Percentiles rank a stretch among this genome's conserved stretches.
Evolutionary conservation across 2,888 invertebrate genomes (phyloP).

Genomic region (Amiota communis): DNA sequence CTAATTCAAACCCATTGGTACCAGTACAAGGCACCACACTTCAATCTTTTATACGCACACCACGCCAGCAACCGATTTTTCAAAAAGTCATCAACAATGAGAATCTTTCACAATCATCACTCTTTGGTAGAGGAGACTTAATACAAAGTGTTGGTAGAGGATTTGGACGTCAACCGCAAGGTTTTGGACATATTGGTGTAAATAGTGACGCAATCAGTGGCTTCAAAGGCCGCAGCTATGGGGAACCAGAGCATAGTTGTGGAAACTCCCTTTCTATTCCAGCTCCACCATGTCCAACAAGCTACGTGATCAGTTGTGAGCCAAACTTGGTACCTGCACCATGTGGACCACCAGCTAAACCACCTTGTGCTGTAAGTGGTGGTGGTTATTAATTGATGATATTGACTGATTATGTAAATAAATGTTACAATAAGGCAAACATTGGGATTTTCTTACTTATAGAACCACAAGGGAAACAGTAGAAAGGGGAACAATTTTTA

Average conservation of each 20-base stretch:
- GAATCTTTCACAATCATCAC: constrained; percentile 29
- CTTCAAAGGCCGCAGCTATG: constrained; percentile 47
- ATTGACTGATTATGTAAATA: constrained; percentile 39
- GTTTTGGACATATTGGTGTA: constrained; percentile 37
- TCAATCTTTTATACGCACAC: constrained; percentile 31
- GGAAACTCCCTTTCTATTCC: constrained; percentile 31
- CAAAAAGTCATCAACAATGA: constrained; percentile 50
- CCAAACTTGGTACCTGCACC: constrained; percentile 51
- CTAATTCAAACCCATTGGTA: neutral
- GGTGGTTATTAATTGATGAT: constrained; percentile 46
- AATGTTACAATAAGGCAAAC: neutral
- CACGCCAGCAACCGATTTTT: constrained; percentile 52
- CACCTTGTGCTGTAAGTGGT: constrained; percentile 47
- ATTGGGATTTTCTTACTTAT: too few species aligned
- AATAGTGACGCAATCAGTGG: constrained; percentile 28
- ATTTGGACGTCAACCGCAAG: constrained; percentile 5
- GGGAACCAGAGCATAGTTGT: constrained; percentile 13
- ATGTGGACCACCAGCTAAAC: too few species aligned
- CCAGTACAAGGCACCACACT: constrained; percentile 22
- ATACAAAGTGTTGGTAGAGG: constrained; percentile 3
- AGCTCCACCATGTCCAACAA: constrained; percentile 55
- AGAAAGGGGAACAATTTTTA: too few species aligned
- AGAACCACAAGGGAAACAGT: too few species aligned
- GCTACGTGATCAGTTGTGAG: constrained; percentile 58
- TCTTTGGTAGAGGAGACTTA: constrained; percentile 34